phyloP scores from a whole-genome alignment of 2,113 vertebrate species.

The Cochlearius cochlearius region DNA sequence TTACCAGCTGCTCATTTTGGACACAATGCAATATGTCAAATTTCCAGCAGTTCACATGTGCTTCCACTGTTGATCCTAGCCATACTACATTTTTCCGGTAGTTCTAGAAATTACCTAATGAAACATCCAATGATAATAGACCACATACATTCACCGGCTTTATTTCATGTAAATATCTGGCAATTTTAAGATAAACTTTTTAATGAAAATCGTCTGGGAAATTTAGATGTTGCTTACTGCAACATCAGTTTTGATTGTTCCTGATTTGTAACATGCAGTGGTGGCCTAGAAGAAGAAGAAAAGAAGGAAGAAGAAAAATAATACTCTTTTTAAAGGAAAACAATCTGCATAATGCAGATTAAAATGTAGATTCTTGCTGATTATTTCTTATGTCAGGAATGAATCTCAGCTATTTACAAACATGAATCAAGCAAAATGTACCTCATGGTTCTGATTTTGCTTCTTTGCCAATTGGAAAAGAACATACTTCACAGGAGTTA shows the following conservation, averaged over 20 bases:
- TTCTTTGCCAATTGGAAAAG: neutral
- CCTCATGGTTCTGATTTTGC: neutral
- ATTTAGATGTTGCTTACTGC: neutral
- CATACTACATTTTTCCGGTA: neutral
- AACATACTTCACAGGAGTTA: neutral
- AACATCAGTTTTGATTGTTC: neutral
- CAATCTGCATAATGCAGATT: neutral
- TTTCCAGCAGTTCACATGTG: neutral
- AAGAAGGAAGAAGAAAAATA: neutral
- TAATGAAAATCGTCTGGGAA: neutral
- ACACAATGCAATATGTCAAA: neutral
- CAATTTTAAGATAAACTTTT: neutral
- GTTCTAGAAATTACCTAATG: neutral
- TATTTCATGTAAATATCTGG: neutral
- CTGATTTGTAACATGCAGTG: neutral
- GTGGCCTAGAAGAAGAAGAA: neutral
- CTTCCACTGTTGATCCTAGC: neutral
- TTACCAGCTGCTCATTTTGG: neutral
- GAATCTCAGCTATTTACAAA: neutral
- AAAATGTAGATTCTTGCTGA: neutral
- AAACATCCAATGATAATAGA: neutral
- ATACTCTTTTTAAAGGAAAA: neutral
- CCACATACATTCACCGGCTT: fast-evolving
- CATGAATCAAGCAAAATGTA: neutral
- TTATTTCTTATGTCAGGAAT: neutral